Conservation (phyloP, 2,797 vertebrate genomes). For the Epinephelus malabaricus region DNA sequence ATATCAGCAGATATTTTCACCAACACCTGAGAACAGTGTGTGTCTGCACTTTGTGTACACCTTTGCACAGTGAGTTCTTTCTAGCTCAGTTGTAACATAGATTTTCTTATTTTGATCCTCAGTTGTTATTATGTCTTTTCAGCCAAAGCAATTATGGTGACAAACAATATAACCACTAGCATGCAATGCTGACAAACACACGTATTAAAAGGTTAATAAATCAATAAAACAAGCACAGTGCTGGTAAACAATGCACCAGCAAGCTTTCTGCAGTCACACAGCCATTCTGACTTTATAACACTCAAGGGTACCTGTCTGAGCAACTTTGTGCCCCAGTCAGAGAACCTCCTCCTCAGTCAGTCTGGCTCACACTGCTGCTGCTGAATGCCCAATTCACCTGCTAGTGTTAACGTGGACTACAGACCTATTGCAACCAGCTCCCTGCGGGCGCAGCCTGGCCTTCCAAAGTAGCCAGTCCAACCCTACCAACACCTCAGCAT, state of each 20-base stretch:
- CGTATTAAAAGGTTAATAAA: neutral
- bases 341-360: slow-evolving; percentile 6
- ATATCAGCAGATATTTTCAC: neutral
- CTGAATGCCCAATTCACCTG: slow-evolving; percentile 39
- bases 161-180: neutral
- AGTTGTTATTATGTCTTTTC: neutral
- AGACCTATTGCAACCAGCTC: slow-evolving; percentile 28
- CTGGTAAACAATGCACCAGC: slow-evolving; percentile 18
- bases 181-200: neutral
- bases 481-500: slow-evolving; percentile 19
- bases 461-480: slow-evolving; percentile 17
- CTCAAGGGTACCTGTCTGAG: slow-evolving; percentile 11
- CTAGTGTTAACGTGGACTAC: slow-evolving; percentile 37
- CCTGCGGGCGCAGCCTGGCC: slow-evolving; percentile 23
- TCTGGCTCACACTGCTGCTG: slow-evolving; percentile 16
- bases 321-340: slow-evolving; percentile 25
- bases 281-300: slow-evolving; percentile 14
- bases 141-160: neutral
- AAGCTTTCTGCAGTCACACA: slow-evolving; percentile 1
- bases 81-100: neutral
- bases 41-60: neutral
- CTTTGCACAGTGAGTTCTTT: neutral
- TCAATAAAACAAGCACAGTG: slow-evolving; percentile 7
- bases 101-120: slow-evolving; percentile 16
- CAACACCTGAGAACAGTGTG: slow-evolving; percentile 1